Conservation (phyloP, 2,797 vertebrate genomes). For the Chloroceryle amazona region DNA sequence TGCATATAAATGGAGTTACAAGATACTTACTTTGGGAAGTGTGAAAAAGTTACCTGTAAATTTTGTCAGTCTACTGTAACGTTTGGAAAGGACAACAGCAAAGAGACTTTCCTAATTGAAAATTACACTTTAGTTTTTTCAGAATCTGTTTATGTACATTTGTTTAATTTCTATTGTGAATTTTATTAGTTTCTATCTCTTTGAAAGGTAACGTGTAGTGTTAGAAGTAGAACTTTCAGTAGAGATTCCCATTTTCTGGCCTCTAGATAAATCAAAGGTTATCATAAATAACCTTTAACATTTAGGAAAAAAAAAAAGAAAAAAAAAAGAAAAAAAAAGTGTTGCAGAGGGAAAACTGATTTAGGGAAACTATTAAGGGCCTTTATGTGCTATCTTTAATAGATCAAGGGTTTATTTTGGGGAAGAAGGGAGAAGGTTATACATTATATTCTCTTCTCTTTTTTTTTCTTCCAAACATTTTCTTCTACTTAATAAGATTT, state of each 20-base stretch:
- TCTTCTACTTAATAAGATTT: constrained; percentile 24
- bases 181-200: neutral
- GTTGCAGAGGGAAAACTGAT: neutral
- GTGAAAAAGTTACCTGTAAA: neutral
- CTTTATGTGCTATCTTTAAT: neutral
- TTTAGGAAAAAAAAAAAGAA: neutral
- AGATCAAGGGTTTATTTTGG: neutral
- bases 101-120: neutral
- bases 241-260: neutral
- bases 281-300: neutral
- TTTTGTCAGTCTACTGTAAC: neutral
- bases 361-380: neutral
- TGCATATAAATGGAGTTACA: constrained; percentile 42
- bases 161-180: neutral
- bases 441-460: neutral
- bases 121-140: neutral
- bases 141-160: neutral
- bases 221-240: neutral
- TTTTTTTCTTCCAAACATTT: neutral
- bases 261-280: neutral
- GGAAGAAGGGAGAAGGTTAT: neutral
- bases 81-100: neutral
- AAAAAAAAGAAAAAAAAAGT: neutral
- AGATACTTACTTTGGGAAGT: constrained; percentile 20
- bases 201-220: neutral